These are phyloP conservation scores for Deroptyus accipitrinus DNA, from an alignment of 2,113 vertebrate genomes.

Conservation along the genomic window DNA sequence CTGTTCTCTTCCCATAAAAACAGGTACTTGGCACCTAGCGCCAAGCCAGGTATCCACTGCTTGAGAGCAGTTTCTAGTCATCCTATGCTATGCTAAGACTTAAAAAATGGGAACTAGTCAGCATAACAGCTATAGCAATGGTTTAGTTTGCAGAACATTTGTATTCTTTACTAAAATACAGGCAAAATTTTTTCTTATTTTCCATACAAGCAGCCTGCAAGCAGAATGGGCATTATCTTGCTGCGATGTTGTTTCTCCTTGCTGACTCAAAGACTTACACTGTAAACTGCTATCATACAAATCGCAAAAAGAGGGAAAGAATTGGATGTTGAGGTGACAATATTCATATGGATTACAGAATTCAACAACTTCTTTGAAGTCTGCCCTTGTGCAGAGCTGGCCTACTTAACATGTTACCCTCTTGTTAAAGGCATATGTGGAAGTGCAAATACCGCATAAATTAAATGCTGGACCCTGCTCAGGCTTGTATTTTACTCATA, in stretches of 20 bases:
- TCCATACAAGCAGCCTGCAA: not conserved
- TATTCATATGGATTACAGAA: not conserved
- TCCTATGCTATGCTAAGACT: not conserved
- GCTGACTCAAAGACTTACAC: not conserved
- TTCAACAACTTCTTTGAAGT: not conserved
- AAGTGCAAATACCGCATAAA: not conserved
- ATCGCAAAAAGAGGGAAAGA: not conserved
- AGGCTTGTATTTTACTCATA: slow-evolving; percentile 14
- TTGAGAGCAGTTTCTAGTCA: not conserved
- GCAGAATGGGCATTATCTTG: not conserved
- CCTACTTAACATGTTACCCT: not conserved
- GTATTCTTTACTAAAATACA: not conserved
- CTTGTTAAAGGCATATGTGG: not conserved
- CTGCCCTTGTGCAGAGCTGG: not conserved
- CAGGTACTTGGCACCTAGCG: not conserved
- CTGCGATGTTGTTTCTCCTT: not conserved
- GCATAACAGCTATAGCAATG: not conserved
- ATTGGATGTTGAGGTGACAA: not conserved
- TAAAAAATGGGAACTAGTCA: not conserved
- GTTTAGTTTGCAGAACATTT: not conserved
- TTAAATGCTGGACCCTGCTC: not conserved
- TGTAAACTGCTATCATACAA: not conserved
- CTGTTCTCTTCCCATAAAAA: not conserved
- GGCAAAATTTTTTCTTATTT: not conserved
- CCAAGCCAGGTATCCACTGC: not conserved